These are phyloP conservation scores for Dioctria rufipes DNA, from an alignment of 2,888 invertebrate genomes.

Conservation along the genomic window DNA sequence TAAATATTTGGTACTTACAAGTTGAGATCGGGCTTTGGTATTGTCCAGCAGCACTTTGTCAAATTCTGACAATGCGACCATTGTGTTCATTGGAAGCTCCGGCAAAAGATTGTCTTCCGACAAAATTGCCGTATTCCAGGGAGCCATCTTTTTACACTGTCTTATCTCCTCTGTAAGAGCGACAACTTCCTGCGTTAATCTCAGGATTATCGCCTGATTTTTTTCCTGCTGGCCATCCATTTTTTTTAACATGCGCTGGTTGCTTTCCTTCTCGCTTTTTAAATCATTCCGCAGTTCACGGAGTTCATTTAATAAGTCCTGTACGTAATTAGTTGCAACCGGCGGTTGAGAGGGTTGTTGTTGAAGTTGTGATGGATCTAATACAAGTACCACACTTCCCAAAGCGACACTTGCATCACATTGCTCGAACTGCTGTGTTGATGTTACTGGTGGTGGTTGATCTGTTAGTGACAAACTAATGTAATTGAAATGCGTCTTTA, in stretches of 20 bases:
- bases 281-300: neutral
- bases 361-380: neutral
- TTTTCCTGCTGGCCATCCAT: neutral
- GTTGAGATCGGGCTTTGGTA: too few relatives aligned
- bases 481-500: neutral
- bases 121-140: neutral
- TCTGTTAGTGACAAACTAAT: neutral
- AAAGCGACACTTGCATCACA: neutral
- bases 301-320: conserved; percentile 1
- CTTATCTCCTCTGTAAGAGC: neutral
- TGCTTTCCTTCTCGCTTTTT: too few relatives aligned
- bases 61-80: neutral
- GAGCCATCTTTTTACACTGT: neutral
- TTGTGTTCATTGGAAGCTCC: neutral
- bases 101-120: neutral
- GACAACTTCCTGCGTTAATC: neutral
- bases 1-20: too few relatives aligned
- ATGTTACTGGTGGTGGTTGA: neutral
- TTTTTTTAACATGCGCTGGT: neutral
- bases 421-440: neutral
- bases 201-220: neutral
- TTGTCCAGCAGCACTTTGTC: too few relatives aligned
- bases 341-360: neutral
- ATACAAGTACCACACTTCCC: neutral
- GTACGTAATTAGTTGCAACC: neutral